Evolutionary conservation across 1,140 invertebrate species (phyloP), one percentile per base, ranked within the genome.

Genomic region (Palaemon carinicauda): DNA sequence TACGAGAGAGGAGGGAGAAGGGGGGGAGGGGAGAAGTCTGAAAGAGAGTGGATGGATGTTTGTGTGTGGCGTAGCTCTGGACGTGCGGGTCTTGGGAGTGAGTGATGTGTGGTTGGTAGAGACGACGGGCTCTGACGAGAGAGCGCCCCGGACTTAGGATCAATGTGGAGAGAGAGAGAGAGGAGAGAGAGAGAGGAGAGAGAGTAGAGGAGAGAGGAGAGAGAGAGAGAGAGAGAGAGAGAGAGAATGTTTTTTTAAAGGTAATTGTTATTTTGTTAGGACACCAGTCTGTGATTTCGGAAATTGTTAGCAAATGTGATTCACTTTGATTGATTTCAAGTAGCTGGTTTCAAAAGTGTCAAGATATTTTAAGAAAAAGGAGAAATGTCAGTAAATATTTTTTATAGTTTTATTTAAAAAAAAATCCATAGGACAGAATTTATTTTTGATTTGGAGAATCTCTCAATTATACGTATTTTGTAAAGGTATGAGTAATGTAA

Each of bases 51-150:
- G 53, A 52, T 53, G 29, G 7, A 75, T 27, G 54, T 52, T n/a
- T 56, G 84, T 24, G 74, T 79, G 74, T 65, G 24, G 82, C 71
- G 65, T 54, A 77, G 54, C 81, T 52, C 54, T 75, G 81, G 81
- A 84, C 82, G 82, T 14, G 53, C 84, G 65, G 54, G 77, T 56
- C 78, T 71, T 86, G 84, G n/a, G 41, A 86, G 84, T 86, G 84
- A 86, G 84, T 86, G 84, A 86, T 86, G 84, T 86, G 84, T 73
- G 84, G 84, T 80, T 56, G 84, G 84, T 53, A 86, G 65, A 69
- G 84, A 86, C 54, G 83, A 80, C 84, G 60, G 84, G 60, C 78
- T 41, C 31, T 80, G 84, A 86, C 84, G 84, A 80, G 84, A 69
- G 65, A 80, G 80, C 80, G 33, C 50, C 56, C 51, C 80, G 60